A percentile compares a stretch with the other conserved stretches of the same genome.
Conservation (phyloP, 2,113 vertebrate species). For the Chiloscyllium plagiosum region DNA sequence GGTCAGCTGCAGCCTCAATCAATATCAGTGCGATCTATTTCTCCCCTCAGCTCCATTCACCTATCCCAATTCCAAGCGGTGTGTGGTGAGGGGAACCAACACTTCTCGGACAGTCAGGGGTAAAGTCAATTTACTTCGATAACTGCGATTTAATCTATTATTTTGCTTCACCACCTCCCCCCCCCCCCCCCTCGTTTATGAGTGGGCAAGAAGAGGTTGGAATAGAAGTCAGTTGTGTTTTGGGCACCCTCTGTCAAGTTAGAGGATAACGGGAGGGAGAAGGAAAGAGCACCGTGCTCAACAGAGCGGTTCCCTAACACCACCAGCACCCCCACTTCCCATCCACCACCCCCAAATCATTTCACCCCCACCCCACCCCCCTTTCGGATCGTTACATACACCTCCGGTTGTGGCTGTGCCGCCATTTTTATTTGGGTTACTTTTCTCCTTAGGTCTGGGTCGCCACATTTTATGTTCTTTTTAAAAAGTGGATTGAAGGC, state of each 20-base stretch:
- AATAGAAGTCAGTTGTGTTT: neutral
- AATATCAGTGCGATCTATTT: neutral
- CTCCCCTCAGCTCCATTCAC: neutral
- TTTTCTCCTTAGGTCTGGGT: neutral
- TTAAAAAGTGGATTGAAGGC: neutral
- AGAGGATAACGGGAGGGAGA: neutral
- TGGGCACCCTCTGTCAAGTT: neutral
- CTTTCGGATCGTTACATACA: neutral
- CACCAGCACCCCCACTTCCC: neutral
- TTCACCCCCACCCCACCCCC: neutral
- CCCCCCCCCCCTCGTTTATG: neutral
- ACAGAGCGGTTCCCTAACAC: neutral
- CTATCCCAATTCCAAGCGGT: neutral
- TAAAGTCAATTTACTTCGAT: neutral
- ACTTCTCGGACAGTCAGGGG: neutral
- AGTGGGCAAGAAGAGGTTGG: neutral
- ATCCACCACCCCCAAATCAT: neutral
- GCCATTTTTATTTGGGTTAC: constrained; percentile 25
- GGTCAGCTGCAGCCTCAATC: neutral
- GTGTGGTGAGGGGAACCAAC: neutral
- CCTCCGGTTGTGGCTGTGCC: neutral
- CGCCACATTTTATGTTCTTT: neutral
- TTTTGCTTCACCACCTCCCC: neutral
- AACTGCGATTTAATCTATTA: neutral
- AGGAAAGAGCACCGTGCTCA: neutral